Conservation (phyloP, 2,113 vertebrate genomes). For the Ifrita kowaldi region DNA sequence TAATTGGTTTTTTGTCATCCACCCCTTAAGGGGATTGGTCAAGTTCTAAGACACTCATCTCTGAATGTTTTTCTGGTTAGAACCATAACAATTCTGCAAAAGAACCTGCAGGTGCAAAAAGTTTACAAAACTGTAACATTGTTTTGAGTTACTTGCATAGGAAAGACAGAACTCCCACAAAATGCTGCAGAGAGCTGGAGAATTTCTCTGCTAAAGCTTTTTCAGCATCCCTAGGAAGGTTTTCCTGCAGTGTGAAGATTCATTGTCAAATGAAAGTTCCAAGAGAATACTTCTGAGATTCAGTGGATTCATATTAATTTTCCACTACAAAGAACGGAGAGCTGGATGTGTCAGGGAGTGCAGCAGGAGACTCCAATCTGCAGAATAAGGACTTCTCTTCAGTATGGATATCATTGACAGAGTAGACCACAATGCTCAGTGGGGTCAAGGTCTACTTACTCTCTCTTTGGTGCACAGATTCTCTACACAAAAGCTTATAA, state of each 20-base stretch:
- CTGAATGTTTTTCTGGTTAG: no score
- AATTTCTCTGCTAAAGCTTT: no score
- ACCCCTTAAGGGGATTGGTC: no score
- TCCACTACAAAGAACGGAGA: not conserved
- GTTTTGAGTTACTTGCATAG: no score
- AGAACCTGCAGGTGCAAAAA: no score
- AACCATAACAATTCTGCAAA: no score
- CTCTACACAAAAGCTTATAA: not conserved
- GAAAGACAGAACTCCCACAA: no score
- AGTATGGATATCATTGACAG: not conserved
- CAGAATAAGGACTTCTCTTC: slow-evolving; percentile 4
- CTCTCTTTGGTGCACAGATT: not conserved
- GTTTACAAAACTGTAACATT: no score
- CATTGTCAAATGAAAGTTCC: not conserved
- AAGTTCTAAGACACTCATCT: no score
- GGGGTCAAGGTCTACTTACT: not conserved
- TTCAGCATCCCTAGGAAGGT: no score
- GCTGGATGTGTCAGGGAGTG: not conserved
- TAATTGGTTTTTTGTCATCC: no score
- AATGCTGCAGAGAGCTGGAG: no score
- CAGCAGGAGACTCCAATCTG: not conserved
- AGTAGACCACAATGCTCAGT: not conserved
- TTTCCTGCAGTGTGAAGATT: not conserved
- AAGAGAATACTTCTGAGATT: not conserved
- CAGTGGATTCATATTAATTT: not conserved